Percentiles rank a stretch among this genome's conserved stretches.
These are phyloP conservation scores for Austrolebias charrua DNA, from an alignment of 2,797 vertebrate genomes.

Conservation along the genomic window DNA sequence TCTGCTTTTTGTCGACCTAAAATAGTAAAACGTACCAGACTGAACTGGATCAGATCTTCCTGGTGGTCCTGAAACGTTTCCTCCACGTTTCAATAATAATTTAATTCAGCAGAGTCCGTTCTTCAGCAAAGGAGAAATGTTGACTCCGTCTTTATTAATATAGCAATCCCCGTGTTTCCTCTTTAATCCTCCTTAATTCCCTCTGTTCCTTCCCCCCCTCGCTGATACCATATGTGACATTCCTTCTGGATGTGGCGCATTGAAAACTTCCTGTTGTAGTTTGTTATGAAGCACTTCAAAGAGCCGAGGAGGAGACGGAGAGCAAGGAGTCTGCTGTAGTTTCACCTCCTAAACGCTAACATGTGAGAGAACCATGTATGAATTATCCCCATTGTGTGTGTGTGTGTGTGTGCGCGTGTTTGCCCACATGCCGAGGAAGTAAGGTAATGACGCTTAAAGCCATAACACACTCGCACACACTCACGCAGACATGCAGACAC, in stretches of 20 bases:
- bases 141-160: conserved; percentile 11
- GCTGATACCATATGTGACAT: conserved; percentile 60
- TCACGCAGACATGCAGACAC: conserved; percentile 64
- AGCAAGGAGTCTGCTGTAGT: conserved; percentile 63
- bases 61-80: background rate
- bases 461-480: conserved; percentile 48
- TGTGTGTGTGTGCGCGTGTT: conserved; percentile 34
- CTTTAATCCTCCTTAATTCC: conserved; percentile 11
- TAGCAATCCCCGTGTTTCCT: conserved; percentile 4
- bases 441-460: conserved; percentile 64
- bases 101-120: background rate
- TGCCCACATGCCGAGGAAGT: conserved; percentile 55
- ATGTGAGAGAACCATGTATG: conserved; percentile 62
- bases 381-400: conserved; percentile 48
- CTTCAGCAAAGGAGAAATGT: background rate
- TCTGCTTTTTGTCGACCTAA: background rate
- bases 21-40: no score
- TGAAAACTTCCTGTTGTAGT: conserved; percentile 76
- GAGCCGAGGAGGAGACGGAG: conserved; percentile 7
- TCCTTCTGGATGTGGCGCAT: conserved; percentile 68
- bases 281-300: conserved; percentile 71
- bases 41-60: background rate
- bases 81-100: background rate
- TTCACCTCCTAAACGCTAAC: conserved; percentile 72
- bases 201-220: conserved; percentile 9